These are phyloP conservation scores for Sebastes trivittatus DNA, from an alignment of 2,797 vertebrate genomes.

Conservation along the genomic window DNA sequence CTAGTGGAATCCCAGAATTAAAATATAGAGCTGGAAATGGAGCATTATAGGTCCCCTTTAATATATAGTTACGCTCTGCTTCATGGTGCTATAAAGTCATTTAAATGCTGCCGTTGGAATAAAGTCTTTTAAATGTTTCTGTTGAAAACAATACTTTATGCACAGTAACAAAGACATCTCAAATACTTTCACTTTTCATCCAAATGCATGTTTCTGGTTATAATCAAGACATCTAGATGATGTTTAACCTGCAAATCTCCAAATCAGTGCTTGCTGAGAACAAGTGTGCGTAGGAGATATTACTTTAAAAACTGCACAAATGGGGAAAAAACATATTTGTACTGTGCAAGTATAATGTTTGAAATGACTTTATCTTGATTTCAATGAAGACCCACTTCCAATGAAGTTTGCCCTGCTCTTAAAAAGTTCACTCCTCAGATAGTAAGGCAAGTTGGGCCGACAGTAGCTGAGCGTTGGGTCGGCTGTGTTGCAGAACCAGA, in stretches of 20 bases:
- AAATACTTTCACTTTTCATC: not conserved
- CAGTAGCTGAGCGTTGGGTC: not conserved
- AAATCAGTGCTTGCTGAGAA: not conserved
- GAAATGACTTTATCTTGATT: not conserved
- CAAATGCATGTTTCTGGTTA: not conserved
- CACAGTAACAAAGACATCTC: not conserved
- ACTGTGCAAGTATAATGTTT: not conserved
- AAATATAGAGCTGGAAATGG: too few species aligned
- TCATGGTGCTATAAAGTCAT: not conserved
- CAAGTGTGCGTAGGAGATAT: not conserved
- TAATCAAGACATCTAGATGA: not conserved
- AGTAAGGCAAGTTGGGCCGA: not conserved
- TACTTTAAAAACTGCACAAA: not conserved
- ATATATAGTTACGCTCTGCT: too few species aligned
- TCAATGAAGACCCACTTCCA: not conserved
- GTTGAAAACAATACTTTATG: not conserved
- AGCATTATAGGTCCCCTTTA: too few species aligned
- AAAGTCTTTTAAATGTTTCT: not conserved
- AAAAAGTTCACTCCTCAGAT: not conserved
- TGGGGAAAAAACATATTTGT: accelerated
- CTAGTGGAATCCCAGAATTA: too few species aligned
- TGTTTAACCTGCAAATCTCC: not conserved
- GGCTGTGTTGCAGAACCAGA: not conserved
- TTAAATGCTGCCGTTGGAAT: not conserved
- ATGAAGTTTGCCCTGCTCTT: not conserved